Evolutionary conservation across 2,113 vertebrate species (phyloP).

Genomic region (Oryctolagus cuniculus): mOryCun1.1 NC_091439.1:94827501-94828000

Average conservation of each 20-base stretch:
- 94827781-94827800: not conserved
- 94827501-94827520: constrained; percentile 26
- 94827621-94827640: constrained; percentile 8
- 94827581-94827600: constrained; percentile 40
- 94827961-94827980: constrained; percentile 15
- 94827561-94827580: constrained; percentile 26
- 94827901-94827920: constrained; percentile 2
- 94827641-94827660: not conserved
- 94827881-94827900: not conserved
- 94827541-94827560: not conserved
- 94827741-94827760: too few species aligned
- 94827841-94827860: constrained; percentile 15
- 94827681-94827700: not conserved
- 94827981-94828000: not conserved
- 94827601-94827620: constrained; percentile 12
- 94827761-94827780: not conserved
- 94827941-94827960: not conserved
- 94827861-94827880: constrained; percentile 8
- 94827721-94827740: not conserved
- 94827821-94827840: constrained; percentile 23
- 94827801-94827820: not conserved
- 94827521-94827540: constrained; percentile 35
- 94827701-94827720: too few species aligned
- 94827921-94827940: not conserved
- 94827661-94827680: not conserved